phyloP scores from a whole-genome alignment of 2,113 vertebrate species.

The Hiodon alosoides region DNA sequence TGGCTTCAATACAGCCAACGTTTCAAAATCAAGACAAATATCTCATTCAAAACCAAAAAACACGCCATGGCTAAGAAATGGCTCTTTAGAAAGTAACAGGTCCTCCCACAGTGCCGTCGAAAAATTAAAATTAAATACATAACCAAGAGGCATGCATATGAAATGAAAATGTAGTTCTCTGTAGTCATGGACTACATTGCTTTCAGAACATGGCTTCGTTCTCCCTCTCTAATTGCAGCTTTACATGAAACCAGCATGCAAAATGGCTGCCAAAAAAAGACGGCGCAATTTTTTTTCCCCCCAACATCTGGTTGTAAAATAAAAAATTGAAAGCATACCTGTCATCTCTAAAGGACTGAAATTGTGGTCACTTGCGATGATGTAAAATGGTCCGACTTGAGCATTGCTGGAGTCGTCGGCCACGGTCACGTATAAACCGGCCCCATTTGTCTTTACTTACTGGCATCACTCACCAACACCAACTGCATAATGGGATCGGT shows the following conservation, averaged over 20 bases:
- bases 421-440: background rate
- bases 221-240: background rate
- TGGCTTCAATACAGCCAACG: no score
- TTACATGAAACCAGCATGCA: background rate
- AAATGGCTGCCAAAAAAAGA: background rate
- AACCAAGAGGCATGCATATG: no score
- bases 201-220: background rate
- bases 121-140: no score
- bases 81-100: no score
- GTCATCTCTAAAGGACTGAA: background rate
- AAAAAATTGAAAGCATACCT: slow-evolving; percentile 15
- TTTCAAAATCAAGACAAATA: no score
- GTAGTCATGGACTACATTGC: background rate
- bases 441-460: slow-evolving; percentile 8
- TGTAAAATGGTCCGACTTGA: slow-evolving; percentile 10
- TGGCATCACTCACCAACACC: slow-evolving; percentile 4
- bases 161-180: no score
- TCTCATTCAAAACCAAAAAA: no score
- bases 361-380: background rate
- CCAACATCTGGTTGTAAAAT: slow-evolving; percentile 2
- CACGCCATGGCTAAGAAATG: no score
- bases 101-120: no score
- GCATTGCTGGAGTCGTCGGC: background rate
- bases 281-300: background rate
- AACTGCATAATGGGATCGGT: background rate